Evolutionary conservation across 2,113 vertebrate species (phyloP), one percentile per base, ranked within the genome.

Genomic region (Notothenia coriiceps): DNA sequence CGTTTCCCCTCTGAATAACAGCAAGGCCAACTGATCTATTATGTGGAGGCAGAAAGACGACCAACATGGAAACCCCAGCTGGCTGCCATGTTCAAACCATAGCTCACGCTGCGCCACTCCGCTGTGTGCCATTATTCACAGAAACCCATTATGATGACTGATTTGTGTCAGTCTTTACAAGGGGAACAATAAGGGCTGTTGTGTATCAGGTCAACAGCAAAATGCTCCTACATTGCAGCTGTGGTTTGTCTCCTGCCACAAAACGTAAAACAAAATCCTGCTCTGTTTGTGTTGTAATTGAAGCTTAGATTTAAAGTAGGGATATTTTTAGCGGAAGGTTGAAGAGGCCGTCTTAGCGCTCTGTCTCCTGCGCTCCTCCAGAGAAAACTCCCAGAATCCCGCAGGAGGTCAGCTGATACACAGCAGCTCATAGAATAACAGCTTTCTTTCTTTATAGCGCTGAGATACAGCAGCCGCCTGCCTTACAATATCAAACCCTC

Each of bases 321-420:
- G 56, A 86, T 90, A 90, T 90, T 88, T 89, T 88, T 89, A 88
- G 84, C 62, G 50, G 59, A 56, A 56, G 59, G 54, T 55, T 80
- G 70, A 70, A 62, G 76, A 79, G 80, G 47, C 61, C 0, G 50
- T 77, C 76, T 84, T 84, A 66, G 66, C 59, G 49, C 75, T 63
- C 33, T 9, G 62, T 62, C 56, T 80, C 59, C 44, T 64, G 47
- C 43, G 49, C 75, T 83, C 78, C 49, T 83, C 78, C 49, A 85
- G 74, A 82, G 72, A 76, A 86, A 89, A 75, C 87, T 90, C 83
- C 83, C 60, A 80, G 71, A 89, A 85, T 91, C 82, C 89, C 72
- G 0, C 76, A 87, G 75, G 77, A 90, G 82, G 90, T 91, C 84
- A 84, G 85, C 82, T 83, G 82, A 89, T 68, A 62, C 55, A 79